Evolutionary conservation across 2,113 vertebrate species (phyloP).

Genomic region (Coptodon rendalli): DNA sequence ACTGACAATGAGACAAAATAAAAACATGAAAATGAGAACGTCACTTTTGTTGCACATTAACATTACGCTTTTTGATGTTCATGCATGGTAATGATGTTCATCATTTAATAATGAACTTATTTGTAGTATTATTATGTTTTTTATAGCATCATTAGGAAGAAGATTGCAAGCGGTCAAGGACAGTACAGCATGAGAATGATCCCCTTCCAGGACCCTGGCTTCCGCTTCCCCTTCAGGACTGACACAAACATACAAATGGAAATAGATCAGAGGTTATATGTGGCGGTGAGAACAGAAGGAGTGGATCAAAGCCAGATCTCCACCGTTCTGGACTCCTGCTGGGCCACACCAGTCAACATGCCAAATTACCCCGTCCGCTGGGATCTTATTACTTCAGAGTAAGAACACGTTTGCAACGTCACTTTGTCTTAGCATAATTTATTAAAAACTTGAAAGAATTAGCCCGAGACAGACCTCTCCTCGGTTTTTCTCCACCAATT

Average conservation of each 20-base stretch:
- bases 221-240: slow-evolving; percentile 14
- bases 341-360: slow-evolving; percentile 58
- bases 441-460: background rate
- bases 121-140: background rate
- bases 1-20: background rate
- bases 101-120: background rate
- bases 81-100: background rate
- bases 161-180: slow-evolving; percentile 38
- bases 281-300: slow-evolving; percentile 47
- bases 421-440: background rate
- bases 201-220: slow-evolving; percentile 50
- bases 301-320: slow-evolving; percentile 54
- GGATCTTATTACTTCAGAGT: slow-evolving; percentile 63
- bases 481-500: background rate
- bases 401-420: background rate
- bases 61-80: background rate
- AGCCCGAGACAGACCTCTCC: background rate
- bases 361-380: slow-evolving; percentile 25
- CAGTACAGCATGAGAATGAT: slow-evolving; percentile 46
- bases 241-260: background rate
- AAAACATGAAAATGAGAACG: background rate
- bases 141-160: slow-evolving; percentile 38
- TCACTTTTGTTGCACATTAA: background rate
- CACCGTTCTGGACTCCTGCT: slow-evolving; percentile 57
- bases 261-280: slow-evolving; percentile 43